A percentile compares a stretch with the other conserved stretches of the same genome.
Conservation (phyloP, 2,797 vertebrate genomes). For the Molothrus aeneus region DNA sequence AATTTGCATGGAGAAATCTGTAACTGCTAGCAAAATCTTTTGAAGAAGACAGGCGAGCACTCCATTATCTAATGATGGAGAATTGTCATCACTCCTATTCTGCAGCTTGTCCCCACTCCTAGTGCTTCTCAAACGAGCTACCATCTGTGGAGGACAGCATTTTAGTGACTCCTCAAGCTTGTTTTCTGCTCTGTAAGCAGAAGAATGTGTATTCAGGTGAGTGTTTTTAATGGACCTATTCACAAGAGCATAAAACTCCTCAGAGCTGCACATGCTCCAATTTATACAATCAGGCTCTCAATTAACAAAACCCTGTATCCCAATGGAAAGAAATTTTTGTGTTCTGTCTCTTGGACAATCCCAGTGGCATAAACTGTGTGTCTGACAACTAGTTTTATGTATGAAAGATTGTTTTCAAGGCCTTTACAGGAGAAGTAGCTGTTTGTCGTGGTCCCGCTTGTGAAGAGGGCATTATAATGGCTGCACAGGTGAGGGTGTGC, state of each 20-base stretch:
- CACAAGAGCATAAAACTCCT: not conserved
- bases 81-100: not conserved
- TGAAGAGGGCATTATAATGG: not conserved
- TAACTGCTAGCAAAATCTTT: not conserved
- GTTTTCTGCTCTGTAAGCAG: not conserved
- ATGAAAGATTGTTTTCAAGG: not conserved
- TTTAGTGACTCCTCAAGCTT: not conserved
- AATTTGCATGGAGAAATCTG: not conserved
- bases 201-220: not conserved
- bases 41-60: not conserved
- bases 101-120: not conserved
- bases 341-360: not conserved
- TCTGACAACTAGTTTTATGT: not conserved
- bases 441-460: not conserved
- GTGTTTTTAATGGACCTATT: not conserved
- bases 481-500: not conserved
- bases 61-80: not conserved
- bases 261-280: not conserved
- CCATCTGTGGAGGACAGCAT: not conserved
- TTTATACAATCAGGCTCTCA: not conserved
- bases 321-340: not conserved
- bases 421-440: not conserved
- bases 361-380: not conserved
- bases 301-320: not conserved
- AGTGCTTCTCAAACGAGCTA: not conserved